Base-by-base conservation (phyloP, 2,888 invertebrate species). In the Globia sparganii region DNA sequence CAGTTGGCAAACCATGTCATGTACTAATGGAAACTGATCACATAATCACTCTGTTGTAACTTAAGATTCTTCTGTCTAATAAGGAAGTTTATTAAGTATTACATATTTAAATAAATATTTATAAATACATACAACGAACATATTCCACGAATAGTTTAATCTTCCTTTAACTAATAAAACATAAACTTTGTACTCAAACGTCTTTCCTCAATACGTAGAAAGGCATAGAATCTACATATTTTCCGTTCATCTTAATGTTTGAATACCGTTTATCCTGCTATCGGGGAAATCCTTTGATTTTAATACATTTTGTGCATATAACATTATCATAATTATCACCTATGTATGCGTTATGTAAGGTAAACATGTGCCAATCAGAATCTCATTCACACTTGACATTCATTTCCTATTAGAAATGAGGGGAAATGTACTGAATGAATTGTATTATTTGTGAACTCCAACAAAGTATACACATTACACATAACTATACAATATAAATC, bases 231-330 rank as follows among this genome's bases (percentile, higher is more conserved):
- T 59, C 40, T 66, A 25, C 34, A 75, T 64, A 65, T 74, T 74
- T 64, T 58, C 64, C 64, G 40, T 76, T 59, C 4, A 40, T 15
- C 4, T 49, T 31, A 46, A 31, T 66, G 59, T 79, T 77, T 68
- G 34, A 66, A 31, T 49, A 73, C 37, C 56, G 43, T 18, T 80
- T 78, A 75, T 87, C 61, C 85, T 87, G 75, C 59, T 74, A 53
- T 58, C 28, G 80, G 85, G 80, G 76, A 87, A 87, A 75, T 78
- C 77, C 80, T 80, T 70, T 75, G 18, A 72, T 62, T 75, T 62
- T 18, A 56, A 46, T 40, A 62, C 34, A 4, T 66, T 34, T 49
- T 56, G 15, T 78, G 18, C 28, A 49, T 70, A 53, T 28, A 66
- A 40, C 6, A 71, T 81, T 75, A 76, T 62, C 66, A 56, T 71